Conservation (phyloP, 2,797 vertebrate species). For the Gallinago stenura region DNA sequence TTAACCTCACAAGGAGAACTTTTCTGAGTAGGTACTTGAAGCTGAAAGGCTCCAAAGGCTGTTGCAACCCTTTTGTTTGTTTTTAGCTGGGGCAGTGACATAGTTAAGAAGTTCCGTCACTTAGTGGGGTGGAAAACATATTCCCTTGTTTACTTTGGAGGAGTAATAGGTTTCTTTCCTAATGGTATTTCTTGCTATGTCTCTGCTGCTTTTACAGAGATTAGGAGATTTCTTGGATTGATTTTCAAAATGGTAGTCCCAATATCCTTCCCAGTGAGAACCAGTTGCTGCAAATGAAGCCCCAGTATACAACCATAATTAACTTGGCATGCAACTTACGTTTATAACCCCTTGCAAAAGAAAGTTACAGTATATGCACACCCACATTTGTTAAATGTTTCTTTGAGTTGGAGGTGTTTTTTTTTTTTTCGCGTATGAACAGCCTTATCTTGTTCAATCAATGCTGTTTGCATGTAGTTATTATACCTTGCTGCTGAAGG, state of each 20-base stretch:
- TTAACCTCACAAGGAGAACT: slow-evolving; percentile 19
- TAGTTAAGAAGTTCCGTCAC: not conserved
- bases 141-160: slow-evolving; percentile 55
- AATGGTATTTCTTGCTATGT: not conserved
- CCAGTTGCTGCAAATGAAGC: slow-evolving; percentile 49
- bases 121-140: slow-evolving; percentile 32
- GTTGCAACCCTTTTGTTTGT: slow-evolving; percentile 16
- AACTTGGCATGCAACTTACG: slow-evolving; percentile 43
- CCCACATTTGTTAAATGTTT: slow-evolving; percentile 42
- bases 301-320: slow-evolving; percentile 22
- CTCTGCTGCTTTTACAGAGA: slow-evolving; percentile 56
- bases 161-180: slow-evolving; percentile 54
- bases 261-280: slow-evolving; percentile 27
- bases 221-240: slow-evolving; percentile 58
- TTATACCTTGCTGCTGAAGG: not conserved
- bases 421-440: slow-evolving; percentile 17
- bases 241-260: slow-evolving; percentile 39
- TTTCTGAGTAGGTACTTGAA: not conserved
- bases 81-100: not conserved
- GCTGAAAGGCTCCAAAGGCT: not conserved
- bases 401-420: not conserved
- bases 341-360: slow-evolving; percentile 5
- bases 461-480: slow-evolving; percentile 3
- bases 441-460: slow-evolving; percentile 44
- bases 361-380: not conserved